These are phyloP conservation scores for Dascyllus trimaculatus DNA, from an alignment of 2,113 vertebrate genomes.

Conservation along the genomic window DNA sequence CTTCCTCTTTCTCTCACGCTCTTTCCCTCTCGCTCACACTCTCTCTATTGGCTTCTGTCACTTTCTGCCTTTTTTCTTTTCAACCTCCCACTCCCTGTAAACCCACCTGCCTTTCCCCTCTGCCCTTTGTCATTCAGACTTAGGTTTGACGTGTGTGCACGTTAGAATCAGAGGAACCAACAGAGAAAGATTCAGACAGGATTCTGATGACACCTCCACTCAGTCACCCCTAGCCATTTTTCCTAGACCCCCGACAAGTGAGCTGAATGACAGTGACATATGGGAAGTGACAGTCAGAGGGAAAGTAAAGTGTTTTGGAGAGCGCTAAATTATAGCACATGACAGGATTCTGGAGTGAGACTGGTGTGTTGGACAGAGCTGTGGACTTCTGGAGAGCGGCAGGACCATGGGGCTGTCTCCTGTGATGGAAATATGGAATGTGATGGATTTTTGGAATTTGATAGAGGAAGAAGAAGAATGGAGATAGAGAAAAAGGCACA, in stretches of 20 bases:
- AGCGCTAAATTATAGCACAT: conserved; percentile 70
- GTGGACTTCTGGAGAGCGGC: conserved; percentile 61
- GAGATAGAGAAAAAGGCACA: conserved; percentile 34
- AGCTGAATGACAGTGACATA: conserved; percentile 75
- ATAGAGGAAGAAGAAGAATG: conserved; percentile 53
- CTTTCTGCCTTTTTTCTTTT: conserved; percentile 49
- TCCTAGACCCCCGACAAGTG: conserved; percentile 62
- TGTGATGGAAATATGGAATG: conserved; percentile 69
- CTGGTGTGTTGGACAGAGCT: conserved; percentile 49
- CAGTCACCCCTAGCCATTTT: conserved; percentile 52
- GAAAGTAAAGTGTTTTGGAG: conserved; percentile 71
- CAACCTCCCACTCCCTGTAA: conserved; percentile 49
- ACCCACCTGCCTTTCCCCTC: conserved; percentile 65
- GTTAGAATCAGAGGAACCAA: conserved; percentile 25
- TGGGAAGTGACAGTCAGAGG: conserved; percentile 71
- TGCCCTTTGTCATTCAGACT: conserved; percentile 52
- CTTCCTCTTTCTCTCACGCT: conserved; percentile 57
- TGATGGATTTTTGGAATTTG: conserved; percentile 71
- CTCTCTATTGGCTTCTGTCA: conserved; percentile 57
- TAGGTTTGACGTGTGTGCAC: conserved; percentile 3
- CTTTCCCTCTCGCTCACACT: conserved; percentile 44
- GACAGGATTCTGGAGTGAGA: conserved; percentile 74
- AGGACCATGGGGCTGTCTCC: conserved; percentile 52
- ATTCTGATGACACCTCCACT: conserved; percentile 67
- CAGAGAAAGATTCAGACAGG: conserved; percentile 42